These are phyloP conservation scores for Diachasmimorpha longicaudata DNA, from an alignment of 1,140 invertebrate genomes.

Conservation along the genomic window DNA sequence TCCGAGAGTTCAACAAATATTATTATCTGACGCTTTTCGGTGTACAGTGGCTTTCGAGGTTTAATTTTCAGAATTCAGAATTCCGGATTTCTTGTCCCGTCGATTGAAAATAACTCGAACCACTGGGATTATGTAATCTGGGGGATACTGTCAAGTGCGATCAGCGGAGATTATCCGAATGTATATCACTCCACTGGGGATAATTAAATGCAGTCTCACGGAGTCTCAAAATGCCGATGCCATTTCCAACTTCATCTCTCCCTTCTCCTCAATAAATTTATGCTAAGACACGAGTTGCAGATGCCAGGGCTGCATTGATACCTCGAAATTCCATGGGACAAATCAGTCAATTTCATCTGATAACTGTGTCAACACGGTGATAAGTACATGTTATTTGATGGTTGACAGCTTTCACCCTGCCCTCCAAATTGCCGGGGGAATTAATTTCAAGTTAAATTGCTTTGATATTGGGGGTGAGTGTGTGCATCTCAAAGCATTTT, in stretches of 20 bases:
- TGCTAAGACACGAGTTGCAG: not conserved
- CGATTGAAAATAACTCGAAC: not conserved
- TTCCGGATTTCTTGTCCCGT: not conserved
- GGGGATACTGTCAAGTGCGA: not conserved
- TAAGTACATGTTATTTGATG: too few relatives aligned
- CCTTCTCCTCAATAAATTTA: not conserved
- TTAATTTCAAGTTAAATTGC: not conserved
- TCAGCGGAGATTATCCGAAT: not conserved
- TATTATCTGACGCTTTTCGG: too few relatives aligned
- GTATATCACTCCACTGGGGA: conserved; percentile 6
- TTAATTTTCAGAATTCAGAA: too few relatives aligned
- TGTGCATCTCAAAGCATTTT: not conserved
- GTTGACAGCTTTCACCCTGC: not conserved
- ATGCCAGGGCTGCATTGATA: not conserved
- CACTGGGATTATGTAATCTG: not conserved
- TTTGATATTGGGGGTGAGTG: not conserved
- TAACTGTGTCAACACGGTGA: too few relatives aligned
- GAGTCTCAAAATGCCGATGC: not conserved
- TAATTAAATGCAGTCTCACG: conserved; percentile 11
- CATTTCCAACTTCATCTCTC: not conserved
- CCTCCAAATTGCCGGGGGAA: not conserved
- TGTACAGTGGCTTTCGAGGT: too few relatives aligned
- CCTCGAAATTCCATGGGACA: not conserved
- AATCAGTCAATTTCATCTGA: not conserved
- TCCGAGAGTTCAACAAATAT: too few relatives aligned